A percentile compares a stretch with the other conserved stretches of the same genome.
Conservation (phyloP, 2,113 vertebrate genomes). For the Oncorhynchus nerka region DNA sequence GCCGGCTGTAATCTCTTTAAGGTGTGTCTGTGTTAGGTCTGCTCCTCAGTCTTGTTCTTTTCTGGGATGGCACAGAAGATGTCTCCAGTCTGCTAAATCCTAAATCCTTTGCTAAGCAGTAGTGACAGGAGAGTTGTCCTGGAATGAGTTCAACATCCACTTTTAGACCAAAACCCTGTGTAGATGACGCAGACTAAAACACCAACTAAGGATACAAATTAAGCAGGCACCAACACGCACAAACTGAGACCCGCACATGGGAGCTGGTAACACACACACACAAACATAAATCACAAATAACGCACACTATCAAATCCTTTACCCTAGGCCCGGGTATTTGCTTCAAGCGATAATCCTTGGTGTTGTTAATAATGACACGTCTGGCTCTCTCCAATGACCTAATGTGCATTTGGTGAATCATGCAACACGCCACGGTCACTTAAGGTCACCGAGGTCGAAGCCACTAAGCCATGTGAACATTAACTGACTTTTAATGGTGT, state of each 20-base stretch:
- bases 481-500: not conserved
- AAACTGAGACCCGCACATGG: not conserved
- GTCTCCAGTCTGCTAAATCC: conserved; percentile 10
- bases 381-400: not conserved
- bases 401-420: not conserved
- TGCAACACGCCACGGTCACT: too few relatives aligned
- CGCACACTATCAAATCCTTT: not conserved
- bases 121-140: conserved; percentile 1
- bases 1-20: too few relatives aligned
- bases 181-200: too few relatives aligned
- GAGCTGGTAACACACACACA: not conserved
- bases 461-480: conserved; percentile 1
- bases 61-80: conserved; percentile 12
- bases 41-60: not conserved
- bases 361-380: not conserved
- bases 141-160: not conserved
- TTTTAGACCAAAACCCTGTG: too few relatives aligned
- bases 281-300: not conserved
- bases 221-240: not conserved
- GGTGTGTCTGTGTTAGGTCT: not conserved
- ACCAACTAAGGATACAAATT: too few relatives aligned
- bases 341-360: not conserved
- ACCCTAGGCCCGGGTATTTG: not conserved
- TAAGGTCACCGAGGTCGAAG: not conserved
- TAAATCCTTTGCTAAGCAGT: conserved; percentile 14